These are phyloP conservation scores for Metopia argyrocephala DNA, from an alignment of 2,888 invertebrate species.

Conservation along the genomic window DNA sequence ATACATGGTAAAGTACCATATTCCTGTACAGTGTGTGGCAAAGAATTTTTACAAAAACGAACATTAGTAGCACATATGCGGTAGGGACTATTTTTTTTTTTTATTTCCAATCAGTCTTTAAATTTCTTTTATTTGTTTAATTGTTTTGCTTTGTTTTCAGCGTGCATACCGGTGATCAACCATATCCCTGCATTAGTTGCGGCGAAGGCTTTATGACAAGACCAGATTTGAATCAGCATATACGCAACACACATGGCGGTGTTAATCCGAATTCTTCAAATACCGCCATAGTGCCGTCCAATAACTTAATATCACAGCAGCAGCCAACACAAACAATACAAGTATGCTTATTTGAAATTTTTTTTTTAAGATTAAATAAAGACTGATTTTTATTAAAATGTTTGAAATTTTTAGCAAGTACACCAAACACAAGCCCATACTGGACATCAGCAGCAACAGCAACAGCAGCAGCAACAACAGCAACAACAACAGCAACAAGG, in stretches of 20 bases:
- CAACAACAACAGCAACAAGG: slow-evolving; percentile 78
- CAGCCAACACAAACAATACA: slow-evolving; percentile 74
- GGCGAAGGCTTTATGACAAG: slow-evolving; percentile 88
- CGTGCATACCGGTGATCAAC: slow-evolving; percentile 87
- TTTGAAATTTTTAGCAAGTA: slow-evolving; percentile 62
- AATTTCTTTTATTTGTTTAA: background rate
- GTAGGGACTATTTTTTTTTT: slow-evolving; percentile 73
- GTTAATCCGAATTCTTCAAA: slow-evolving; percentile 78
- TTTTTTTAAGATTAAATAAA: background rate
- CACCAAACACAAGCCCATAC: slow-evolving; percentile 70
- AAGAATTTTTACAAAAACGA: slow-evolving; percentile 91
- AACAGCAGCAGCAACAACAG: slow-evolving; percentile 70
- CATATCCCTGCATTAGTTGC: slow-evolving; percentile 86
- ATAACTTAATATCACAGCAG: slow-evolving; percentile 69
- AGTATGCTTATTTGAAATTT: slow-evolving; percentile 58
- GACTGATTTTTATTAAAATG: background rate
- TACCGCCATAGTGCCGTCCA: slow-evolving; percentile 74
- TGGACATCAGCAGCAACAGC: slow-evolving; percentile 72
- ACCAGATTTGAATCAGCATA: slow-evolving; percentile 84
- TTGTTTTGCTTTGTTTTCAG: slow-evolving; percentile 75
- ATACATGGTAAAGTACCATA: slow-evolving; percentile 90
- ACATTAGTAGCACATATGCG: slow-evolving; percentile 90
- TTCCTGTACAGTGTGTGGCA: slow-evolving; percentile 89
- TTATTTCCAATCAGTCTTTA: background rate
- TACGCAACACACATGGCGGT: slow-evolving; percentile 80